These are phyloP conservation scores for Lytechinus variegatus DNA, from an alignment of 35 echinoderm and acorn worm genomes.

Conservation along the genomic window DNA sequence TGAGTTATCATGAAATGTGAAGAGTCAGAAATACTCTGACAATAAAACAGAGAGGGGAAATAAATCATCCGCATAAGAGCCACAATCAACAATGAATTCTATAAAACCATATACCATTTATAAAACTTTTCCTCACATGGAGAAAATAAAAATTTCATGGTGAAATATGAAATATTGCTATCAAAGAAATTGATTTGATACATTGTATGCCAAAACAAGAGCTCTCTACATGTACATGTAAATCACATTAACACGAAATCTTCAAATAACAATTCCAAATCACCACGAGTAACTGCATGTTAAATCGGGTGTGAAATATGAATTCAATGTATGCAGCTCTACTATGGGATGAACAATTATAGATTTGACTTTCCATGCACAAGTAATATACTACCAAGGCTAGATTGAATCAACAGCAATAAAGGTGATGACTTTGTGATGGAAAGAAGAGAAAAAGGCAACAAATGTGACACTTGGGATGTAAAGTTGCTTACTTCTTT, in stretches of 20 bases:
- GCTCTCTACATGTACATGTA: not conserved
- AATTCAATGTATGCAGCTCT: not conserved
- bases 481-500: not conserved
- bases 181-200: no score
- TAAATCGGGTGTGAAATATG: not conserved
- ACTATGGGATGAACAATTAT: not conserved
- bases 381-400: not conserved
- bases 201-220: not conserved
- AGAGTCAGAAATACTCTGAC: no score
- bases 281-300: not conserved
- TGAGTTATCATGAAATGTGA: no score
- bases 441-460: not conserved
- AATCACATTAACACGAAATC: not conserved
- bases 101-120: no score
- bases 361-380: not conserved
- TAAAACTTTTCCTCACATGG: no score
- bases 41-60: no score
- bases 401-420: not conserved
- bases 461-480: not conserved
- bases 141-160: no score
- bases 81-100: no score
- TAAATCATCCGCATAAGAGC: no score
- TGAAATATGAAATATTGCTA: no score
- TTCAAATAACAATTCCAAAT: not conserved
- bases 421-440: not conserved